Base-by-base conservation (phyloP, 2,797 vertebrate species). In the Mus minutoides region DNA sequence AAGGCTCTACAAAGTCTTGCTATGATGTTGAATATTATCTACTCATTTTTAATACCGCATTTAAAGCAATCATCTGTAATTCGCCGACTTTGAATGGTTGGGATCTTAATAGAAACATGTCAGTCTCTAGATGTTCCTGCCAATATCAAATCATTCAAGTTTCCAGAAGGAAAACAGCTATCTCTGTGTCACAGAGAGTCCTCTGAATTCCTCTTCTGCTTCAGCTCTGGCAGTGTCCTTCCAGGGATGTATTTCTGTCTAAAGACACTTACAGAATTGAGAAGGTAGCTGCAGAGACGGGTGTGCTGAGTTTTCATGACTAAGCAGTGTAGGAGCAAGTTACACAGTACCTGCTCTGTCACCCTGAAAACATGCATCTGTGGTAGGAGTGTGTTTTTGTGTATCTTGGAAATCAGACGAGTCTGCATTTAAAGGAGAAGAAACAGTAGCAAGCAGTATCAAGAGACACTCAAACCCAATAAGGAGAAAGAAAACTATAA, bases 201-300 rank as follows among this genome's bases (percentile, higher is more conserved):
- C 46, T 96, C 77, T 93, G 91, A 97, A 96, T 95, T 94, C 80
- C 91, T 83, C 34, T 92, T 73, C 92, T 86, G 58, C 62, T 54
- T 88, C 78, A 75, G 84, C 92, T 75, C 77, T 86, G 71, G 76
- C 88, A 94, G 73, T 64, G 76, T 26, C 54, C 89, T n/a, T 84
- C 92, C 40, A 17, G 34, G 73, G 2, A 69, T 82, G 14, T 16
- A 2, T 54, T 67, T 82, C 6, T 67, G 19, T 86, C 75, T 4
- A 73, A 24, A 67, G 19, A 92, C 14, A 37, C 1, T 40, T 95
- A 89, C 37, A 94, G 96, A 82, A n/a, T 37, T 76, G 1, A 0
- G 9, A 12, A 87, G 92, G 56, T 19, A 83, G 10, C 76, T 37
- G 46, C 9, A 0, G 0, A 94, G 37, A 8, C 1, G 88, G 17